phyloP scores from a whole-genome alignment of 2,888 invertebrate species.

The Drosophila neotestacea region DNA sequence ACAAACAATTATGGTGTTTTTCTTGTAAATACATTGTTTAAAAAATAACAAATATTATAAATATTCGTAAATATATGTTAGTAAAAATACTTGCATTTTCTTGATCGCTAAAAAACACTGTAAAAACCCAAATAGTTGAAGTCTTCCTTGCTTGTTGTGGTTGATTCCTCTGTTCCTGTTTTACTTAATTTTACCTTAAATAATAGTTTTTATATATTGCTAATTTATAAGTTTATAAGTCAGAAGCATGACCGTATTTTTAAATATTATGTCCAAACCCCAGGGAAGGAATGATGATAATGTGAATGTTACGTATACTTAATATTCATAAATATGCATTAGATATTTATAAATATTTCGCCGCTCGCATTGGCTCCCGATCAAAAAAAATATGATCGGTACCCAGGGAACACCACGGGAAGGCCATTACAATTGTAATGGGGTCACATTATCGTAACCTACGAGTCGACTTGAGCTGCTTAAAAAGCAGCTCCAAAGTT shows the following conservation, averaged over 20 bases:
- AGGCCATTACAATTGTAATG: slow-evolving; percentile 30
- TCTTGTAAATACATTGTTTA: neutral
- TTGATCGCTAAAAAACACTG: neutral
- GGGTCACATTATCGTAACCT: slow-evolving; percentile 21
- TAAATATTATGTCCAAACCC: neutral
- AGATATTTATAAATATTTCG: slow-evolving; percentile 21
- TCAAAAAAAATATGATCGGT: slow-evolving; percentile 11
- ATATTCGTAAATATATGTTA: slow-evolving; percentile 7
- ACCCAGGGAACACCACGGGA: slow-evolving; percentile 32
- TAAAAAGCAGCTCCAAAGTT: slow-evolving; percentile 19
- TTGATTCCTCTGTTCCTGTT: no score
- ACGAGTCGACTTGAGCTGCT: slow-evolving; percentile 27
- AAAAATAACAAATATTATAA: no score
- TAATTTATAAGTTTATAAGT: neutral
- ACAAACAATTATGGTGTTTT: slow-evolving; percentile 1
- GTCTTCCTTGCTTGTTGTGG: no score
- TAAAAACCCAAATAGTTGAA: no score
- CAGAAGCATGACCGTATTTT: neutral
- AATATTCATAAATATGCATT: slow-evolving; percentile 9
- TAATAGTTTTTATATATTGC: neutral
- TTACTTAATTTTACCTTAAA: no score
- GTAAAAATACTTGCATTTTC: neutral
- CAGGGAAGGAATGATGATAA: neutral
- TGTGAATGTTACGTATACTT: neutral
- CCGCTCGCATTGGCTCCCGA: slow-evolving; percentile 28